Conservation (phyloP, 2,888 invertebrate genomes). For the Leucophenga maculata region DNA sequence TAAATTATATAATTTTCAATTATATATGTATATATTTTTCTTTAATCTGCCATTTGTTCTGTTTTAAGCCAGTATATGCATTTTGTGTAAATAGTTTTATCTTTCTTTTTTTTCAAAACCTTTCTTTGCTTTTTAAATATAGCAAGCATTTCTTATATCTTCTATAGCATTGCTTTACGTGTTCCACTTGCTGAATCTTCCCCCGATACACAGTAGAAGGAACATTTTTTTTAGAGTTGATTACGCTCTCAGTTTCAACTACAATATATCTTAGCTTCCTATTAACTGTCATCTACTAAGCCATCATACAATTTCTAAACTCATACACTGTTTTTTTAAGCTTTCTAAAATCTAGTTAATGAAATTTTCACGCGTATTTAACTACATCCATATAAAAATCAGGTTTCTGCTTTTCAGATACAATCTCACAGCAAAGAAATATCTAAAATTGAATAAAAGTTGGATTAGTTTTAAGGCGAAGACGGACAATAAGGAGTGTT, state of each 20-base stretch:
- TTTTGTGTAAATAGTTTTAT: conserved; percentile 13
- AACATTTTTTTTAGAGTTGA: conserved; percentile 7
- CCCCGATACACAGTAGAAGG: conserved; percentile 20
- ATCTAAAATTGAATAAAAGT: conserved; percentile 47
- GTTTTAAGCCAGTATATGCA: conserved; percentile 42
- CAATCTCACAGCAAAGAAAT: conserved; percentile 72
- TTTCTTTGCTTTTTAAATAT: neutral
- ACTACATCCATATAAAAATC: conserved; percentile 61
- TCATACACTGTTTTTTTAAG: conserved; percentile 46
- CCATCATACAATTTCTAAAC: conserved; percentile 58
- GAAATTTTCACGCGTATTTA: conserved; percentile 61
- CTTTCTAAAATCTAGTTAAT: conserved; percentile 64
- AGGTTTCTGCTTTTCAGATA: conserved; percentile 34
- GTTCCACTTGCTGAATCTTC: conserved; percentile 24
- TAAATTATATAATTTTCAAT: conserved; percentile 61
- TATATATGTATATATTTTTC: conserved; percentile 45
- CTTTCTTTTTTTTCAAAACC: neutral
- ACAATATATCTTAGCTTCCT: conserved; percentile 31
- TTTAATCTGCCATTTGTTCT: conserved; percentile 18
- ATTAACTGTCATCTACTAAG: conserved; percentile 24
- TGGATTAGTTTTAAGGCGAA: conserved; percentile 1
- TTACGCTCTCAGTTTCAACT: conserved; percentile 20
- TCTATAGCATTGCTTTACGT: conserved; percentile 54
- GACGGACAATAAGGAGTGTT: neutral
- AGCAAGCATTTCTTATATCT: conserved; percentile 43